Evolutionary conservation across 2,797 vertebrate genomes (phyloP), one percentile per base, ranked within the genome.

Genomic region (Eulemur rubriventer): DNA sequence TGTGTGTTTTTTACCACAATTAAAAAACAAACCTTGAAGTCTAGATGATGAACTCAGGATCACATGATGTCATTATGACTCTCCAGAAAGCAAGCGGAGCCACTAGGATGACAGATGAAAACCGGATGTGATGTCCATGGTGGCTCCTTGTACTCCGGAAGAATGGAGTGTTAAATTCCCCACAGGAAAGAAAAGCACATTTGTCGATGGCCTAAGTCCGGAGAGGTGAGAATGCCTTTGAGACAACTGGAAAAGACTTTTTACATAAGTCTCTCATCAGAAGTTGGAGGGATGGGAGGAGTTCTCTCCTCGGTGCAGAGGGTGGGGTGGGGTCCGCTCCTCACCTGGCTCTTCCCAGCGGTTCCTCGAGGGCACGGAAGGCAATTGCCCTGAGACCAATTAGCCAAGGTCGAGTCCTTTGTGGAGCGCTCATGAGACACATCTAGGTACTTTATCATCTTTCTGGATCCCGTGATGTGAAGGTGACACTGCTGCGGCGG

Each of bases 321-420:
- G 72, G 89, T 97, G 0, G 63, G 63, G 7, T 1, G 16, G 33
- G 12, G 97, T 96, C 94, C 11, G 93, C 93, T 87, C 97, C 98
- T 88, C 96, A 91, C 95, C 95, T 95, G 35, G 87, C 11, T 95
- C 94, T 96, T 98, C 84, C 97, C 98, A 96, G 98, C 89, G 94
- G 95, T 65, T 65, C 33, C 63, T 3, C 3, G 5, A 8, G 63
- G 76, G 92, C 95, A 85, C 35, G 96, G 98, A 97, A 98, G 98
- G 98, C 98, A 98, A 97, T 17, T 65, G 98, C 79, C 95, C 97
- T 97, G 98, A 91, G 98, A 98, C 95, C 73, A 99, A 99, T 99
- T 99, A 99, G 98, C 97, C 98, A 98, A 98, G 99, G 99, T 98
- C 98, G 48, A 97, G 98, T 94, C 96, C 97, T 97, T 98, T 98